Evolutionary conservation across 2,113 vertebrate genomes (phyloP), one percentile per base, ranked within the genome.

Genomic region (Eurystomus gularis): DNA sequence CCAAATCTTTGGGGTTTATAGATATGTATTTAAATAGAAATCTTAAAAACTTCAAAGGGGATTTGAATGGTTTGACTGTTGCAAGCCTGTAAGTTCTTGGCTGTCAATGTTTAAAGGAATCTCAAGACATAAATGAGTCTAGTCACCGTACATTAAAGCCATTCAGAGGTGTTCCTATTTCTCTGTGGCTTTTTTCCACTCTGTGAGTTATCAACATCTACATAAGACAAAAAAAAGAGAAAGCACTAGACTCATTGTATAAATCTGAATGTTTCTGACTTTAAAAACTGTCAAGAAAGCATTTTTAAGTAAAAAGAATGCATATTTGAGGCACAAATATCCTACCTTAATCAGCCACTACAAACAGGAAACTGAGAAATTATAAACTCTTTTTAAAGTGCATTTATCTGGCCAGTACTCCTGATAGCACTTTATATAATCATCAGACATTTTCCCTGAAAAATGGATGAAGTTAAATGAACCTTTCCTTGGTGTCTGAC

Each of bases 401-500:
- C 35, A 23, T 94, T 95, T 93, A 90, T 94, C 76, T 95, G 70
- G 66, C 55, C 96, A 95, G 96, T 97, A 95, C 88, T 94, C 92
- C 44, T 91, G 83, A 91, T 80, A 93, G 54, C 37, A 90, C 65
- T 35, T 97, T 97, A 91, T 40, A 82, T 88, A 97, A 96, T 82
- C 68, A 86, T 44, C 51, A 87, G 83, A 64, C 10, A 46, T 91
- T 97, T 96, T 87, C 49, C 35, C 20, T 94, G 89, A 55, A 96
- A 96, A 97, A 94, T 82, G 40, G 61, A 95, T 90, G 80, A 94
- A 95, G 60, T 91, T 95, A 97, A 97, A 97, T 88, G 80, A 97
- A 90, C 72, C 61, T 60, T 91, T 96, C 12, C 54, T 93, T 95
- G 39, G 82, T 89, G 46, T 44, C 57, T 96, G 91, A 94, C 80